Percentiles rank a stretch among this genome's conserved stretches.
Evolutionary conservation across 2,888 invertebrate species (phyloP).

Genomic region (Hydropsyche betteni): DNA sequence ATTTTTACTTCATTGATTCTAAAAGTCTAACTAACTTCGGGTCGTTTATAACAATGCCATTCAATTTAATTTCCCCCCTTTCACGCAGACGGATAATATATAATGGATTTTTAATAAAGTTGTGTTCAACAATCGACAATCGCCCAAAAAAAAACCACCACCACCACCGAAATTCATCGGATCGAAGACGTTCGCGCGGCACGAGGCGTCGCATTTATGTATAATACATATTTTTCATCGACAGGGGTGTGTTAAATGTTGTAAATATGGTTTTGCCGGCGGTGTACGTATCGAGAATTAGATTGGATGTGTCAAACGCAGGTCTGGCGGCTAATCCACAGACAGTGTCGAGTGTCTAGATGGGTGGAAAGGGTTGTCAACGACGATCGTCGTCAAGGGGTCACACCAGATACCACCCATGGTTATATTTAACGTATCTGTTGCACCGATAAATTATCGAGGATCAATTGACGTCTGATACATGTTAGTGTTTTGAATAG

Average conservation of each 20-base stretch:
- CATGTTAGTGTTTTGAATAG: too few species aligned
- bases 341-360: constrained; percentile 50
- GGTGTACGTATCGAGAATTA: constrained; percentile 45
- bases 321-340: constrained; percentile 44
- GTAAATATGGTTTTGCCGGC: constrained; percentile 37
- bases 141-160: background rate
- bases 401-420: constrained; percentile 1
- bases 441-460: constrained; percentile 16
- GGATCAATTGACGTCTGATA: too few species aligned
- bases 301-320: constrained; percentile 51
- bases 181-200: too few species aligned
- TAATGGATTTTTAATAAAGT: constrained; percentile 42
- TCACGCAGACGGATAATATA: constrained; percentile 10
- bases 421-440: constrained; percentile 28
- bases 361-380: constrained; percentile 26
- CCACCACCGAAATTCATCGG: background rate
- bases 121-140: constrained; percentile 38
- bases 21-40: constrained; percentile 43
- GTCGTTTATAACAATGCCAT: constrained; percentile 44
- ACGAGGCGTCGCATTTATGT: background rate
- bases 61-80: constrained; percentile 37
- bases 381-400: constrained; percentile 29
- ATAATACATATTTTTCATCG: constrained; percentile 3
- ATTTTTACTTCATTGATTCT: constrained; percentile 50
- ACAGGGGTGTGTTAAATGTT: constrained; percentile 31